Conservation (phyloP, 2,797 vertebrate genomes). For the Passerculus sandwichensis region DNA sequence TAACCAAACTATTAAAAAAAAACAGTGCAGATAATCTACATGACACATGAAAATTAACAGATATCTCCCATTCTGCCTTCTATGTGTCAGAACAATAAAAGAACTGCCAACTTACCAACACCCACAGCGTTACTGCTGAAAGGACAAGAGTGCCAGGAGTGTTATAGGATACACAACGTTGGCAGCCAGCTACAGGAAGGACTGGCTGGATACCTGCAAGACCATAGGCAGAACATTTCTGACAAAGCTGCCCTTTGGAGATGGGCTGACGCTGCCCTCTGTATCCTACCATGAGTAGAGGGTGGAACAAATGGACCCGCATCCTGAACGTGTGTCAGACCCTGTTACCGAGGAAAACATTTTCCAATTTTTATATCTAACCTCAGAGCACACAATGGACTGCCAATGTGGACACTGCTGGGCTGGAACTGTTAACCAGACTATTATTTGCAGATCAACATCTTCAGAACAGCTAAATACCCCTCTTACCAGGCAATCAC, state of each 20-base stretch:
- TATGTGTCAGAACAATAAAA: constrained; percentile 28
- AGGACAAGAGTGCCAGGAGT: background rate
- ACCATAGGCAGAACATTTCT: background rate
- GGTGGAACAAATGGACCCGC: background rate
- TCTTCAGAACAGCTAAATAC: background rate
- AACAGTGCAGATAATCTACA: background rate
- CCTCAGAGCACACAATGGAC: background rate
- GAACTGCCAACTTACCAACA: constrained; percentile 29
- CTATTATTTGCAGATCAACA: background rate
- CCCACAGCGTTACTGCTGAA: background rate
- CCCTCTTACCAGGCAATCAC: background rate
- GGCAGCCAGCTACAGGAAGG: background rate
- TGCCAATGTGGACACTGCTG: background rate
- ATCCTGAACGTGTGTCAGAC: background rate
- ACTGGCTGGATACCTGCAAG: background rate
- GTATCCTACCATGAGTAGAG: accelerated
- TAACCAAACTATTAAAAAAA: background rate
- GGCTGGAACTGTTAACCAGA: background rate
- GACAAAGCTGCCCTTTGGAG: background rate
- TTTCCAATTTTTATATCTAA: background rate
- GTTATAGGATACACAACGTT: accelerated
- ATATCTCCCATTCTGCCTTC: background rate
- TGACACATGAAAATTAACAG: background rate
- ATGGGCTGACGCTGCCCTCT: background rate
- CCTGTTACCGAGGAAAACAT: background rate